These are phyloP conservation scores for Cyanocitta stelleri DNA, from an alignment of 2,113 vertebrate genomes.

Conservation along the genomic window DNA sequence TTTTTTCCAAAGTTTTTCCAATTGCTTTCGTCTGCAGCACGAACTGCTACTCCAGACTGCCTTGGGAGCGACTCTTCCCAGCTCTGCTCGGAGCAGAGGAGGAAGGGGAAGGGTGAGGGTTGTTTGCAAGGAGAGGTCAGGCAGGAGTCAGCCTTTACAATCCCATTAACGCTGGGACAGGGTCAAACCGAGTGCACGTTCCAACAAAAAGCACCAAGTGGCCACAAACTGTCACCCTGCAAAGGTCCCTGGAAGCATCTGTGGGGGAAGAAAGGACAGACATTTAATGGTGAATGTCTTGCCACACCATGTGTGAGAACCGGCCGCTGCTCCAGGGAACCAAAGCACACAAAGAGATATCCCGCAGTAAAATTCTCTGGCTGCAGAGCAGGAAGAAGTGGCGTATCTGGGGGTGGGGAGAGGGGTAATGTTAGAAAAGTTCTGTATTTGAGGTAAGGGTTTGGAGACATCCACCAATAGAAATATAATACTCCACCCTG, in stretches of 20 bases:
- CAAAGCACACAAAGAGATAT: neutral
- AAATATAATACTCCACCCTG: neutral
- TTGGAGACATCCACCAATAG: neutral
- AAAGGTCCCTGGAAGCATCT: slow-evolving; percentile 27
- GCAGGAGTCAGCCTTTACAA: slow-evolving; percentile 69
- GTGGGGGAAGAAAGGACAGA: neutral
- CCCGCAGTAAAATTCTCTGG: neutral
- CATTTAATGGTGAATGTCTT: slow-evolving; percentile 27
- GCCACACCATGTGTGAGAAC: slow-evolving; percentile 13
- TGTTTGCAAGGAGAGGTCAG: slow-evolving; percentile 65
- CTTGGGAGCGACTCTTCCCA: slow-evolving; percentile 10
- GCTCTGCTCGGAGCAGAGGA: slow-evolving; percentile 9
- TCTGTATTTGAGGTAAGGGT: neutral
- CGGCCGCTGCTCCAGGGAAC: neutral
- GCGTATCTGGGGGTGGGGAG: neutral
- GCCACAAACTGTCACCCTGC: slow-evolving; percentile 51
- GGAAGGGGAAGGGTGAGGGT: slow-evolving; percentile 51
- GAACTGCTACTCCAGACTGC: slow-evolving; percentile 32
- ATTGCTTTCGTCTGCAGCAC: slow-evolving; percentile 34
- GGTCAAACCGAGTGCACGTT: slow-evolving; percentile 66
- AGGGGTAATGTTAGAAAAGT: neutral
- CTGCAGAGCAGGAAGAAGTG: neutral
- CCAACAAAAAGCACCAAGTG: slow-evolving; percentile 56
- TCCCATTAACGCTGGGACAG: slow-evolving; percentile 64
- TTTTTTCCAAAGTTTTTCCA: neutral